Evolutionary conservation across 2,888 invertebrate genomes (phyloP).

Genomic region (Byasa hedistus): DNA sequence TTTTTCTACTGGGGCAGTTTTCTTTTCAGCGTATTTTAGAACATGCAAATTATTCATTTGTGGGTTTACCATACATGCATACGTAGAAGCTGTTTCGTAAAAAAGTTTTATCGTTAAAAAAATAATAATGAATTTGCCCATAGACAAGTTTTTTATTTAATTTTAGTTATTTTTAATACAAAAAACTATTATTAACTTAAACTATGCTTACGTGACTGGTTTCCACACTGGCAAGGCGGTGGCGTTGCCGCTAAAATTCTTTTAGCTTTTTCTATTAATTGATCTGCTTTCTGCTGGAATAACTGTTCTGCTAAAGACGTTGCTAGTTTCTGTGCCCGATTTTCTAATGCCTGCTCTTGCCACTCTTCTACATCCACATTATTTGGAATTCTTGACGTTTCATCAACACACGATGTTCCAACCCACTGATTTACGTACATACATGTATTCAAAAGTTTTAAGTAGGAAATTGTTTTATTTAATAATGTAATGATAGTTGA

Average conservation of each 20-base stretch:
- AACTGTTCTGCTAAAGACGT: conserved; percentile 58
- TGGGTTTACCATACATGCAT: conserved; percentile 13
- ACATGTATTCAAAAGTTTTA: background rate
- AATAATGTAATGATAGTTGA: background rate
- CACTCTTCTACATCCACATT: conserved; percentile 44
- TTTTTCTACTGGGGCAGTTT: conserved; percentile 4
- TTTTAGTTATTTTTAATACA: no score
- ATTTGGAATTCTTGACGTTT: conserved; percentile 38
- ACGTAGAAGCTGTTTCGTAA: conserved; percentile 11
- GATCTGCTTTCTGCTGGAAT: conserved; percentile 53
- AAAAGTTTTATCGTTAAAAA: background rate
- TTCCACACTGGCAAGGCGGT: conserved; percentile 55
- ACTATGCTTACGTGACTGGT: conserved; percentile 36
- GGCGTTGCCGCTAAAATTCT: conserved; percentile 45
- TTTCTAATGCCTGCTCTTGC: conserved; percentile 55
- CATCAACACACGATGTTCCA: conserved; percentile 59
- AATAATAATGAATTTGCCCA: no score
- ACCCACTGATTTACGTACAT: conserved; percentile 54
- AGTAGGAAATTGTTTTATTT: background rate
- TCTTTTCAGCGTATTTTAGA: conserved; percentile 1
- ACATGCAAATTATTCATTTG: conserved; percentile 4
- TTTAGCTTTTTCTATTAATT: conserved; percentile 51
- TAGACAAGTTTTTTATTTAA: no score
- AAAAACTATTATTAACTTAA: background rate
- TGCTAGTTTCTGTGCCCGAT: conserved; percentile 57